Base-by-base conservation (phyloP, 2,888 invertebrate species). In the Cacoxenus indagator region DNA sequence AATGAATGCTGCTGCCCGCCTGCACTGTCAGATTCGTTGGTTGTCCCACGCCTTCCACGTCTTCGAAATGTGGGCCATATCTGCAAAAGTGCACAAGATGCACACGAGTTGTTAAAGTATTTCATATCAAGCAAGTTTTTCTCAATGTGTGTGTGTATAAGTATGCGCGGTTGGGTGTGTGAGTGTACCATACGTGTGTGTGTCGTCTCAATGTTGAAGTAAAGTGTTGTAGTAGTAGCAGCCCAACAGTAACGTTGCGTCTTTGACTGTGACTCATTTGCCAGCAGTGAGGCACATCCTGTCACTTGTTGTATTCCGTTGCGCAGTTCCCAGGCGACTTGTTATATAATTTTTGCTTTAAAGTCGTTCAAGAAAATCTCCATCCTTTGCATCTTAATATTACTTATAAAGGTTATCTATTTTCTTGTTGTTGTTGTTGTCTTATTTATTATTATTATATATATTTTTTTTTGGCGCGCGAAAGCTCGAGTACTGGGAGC, bases 31-130 rank as follows among this genome's bases (percentile, higher is more conserved):
- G 91, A 83, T 92, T 93, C 57, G 92, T 91, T 19, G 91, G 88
- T 77, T 92, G 92, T 27, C 92, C 92, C 76, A 90, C 90, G 31
- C 84, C 84, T 64, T 85, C 85, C 71, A 85, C 79, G 76, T 88
- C 88, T 79, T 93, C 93, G 80, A 93, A 93, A 76, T 92, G 93
- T 31, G 93, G 93, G 37, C 93, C 93, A 87, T 92, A 92, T 79
- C 92, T 91, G 76, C 1, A 71, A 70, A 22, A 5, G 51, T 51
- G n/a, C 26, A 57, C 29, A 11, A 54, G 24, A 14, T 45, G 8
- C 14, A 26, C 24, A 14, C 26, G 26, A 31, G 65, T 72, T 69
- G 43, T 26, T 37, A 24, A 45, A 46, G 19, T 29, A 27, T 37
- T 54, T 26, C 26, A 43, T 57, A 24, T 57, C 9, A 37, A 37